phyloP scores from a whole-genome alignment of 2,888 invertebrate genomes.

The Cephus runcator region DNA sequence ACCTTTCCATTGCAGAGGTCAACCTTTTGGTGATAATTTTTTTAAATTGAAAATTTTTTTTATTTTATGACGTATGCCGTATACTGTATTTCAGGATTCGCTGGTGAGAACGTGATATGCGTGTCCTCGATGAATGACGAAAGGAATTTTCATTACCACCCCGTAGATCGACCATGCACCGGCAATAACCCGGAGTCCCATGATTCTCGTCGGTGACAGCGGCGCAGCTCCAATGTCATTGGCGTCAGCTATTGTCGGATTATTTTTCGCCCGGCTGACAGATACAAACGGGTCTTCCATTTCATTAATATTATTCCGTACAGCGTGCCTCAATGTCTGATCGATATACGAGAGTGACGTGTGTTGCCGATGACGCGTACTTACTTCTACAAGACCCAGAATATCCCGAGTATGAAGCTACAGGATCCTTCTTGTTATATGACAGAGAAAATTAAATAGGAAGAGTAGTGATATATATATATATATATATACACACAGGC shows the following conservation, averaged over 20 bases:
- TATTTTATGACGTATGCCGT: background rate
- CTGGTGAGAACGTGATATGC: background rate
- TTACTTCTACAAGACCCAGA: background rate
- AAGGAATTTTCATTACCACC: background rate
- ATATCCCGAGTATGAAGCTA: background rate
- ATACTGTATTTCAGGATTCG: background rate
- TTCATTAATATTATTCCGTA: background rate
- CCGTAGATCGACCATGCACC: background rate
- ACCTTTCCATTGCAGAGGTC: background rate
- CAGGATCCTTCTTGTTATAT: background rate
- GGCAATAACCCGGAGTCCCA: background rate
- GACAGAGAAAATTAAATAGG: background rate
- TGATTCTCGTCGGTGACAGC: background rate
- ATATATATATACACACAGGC: too few relatives aligned
- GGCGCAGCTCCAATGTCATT: constrained; percentile 1
- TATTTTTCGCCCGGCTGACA: constrained; percentile 1
- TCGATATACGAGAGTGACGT: background rate
- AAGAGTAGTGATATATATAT: too few relatives aligned
- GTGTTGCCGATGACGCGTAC: background rate
- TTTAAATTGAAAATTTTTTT: too few relatives aligned
- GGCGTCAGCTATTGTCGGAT: background rate
- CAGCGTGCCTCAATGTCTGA: background rate
- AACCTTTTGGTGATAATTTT: background rate
- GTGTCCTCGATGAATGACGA: background rate
- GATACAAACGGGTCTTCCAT: background rate